Evolutionary conservation across 2,797 vertebrate species (phyloP).

Genomic region (Hyperoplus lanceolatus): DNA sequence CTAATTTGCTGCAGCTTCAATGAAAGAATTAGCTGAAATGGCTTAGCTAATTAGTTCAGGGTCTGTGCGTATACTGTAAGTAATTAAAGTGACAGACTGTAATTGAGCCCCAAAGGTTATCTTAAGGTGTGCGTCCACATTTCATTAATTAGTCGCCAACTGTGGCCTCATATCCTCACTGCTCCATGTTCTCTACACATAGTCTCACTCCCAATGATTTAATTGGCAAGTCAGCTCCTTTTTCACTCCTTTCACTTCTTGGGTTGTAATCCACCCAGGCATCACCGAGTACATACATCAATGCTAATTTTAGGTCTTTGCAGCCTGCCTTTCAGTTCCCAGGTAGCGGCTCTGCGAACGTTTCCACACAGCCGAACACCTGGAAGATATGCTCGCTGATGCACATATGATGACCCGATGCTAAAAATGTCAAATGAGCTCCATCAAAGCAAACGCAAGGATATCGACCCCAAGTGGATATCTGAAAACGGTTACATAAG

Average conservation of each 20-base stretch:
- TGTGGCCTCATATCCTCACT: neutral
- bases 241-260: constrained; percentile 1
- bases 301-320: constrained; percentile 16
- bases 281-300: constrained; percentile 1
- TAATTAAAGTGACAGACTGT: constrained; percentile 55
- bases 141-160: constrained; percentile 27
- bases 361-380: constrained; percentile 37
- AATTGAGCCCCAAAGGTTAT: constrained; percentile 45
- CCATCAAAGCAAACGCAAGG: constrained; percentile 70
- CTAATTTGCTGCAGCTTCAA: constrained; percentile 23
- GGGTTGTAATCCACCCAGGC: neutral
- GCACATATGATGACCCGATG: constrained; percentile 70
- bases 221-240: neutral
- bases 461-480: constrained; percentile 64
- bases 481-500: constrained; percentile 65
- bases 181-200: neutral
- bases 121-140: constrained; percentile 17
- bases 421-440: constrained; percentile 73
- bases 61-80: constrained; percentile 16
- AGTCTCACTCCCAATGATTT: neutral
- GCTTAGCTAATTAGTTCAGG: constrained; percentile 42
- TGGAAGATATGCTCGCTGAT: constrained; percentile 41
- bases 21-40: constrained; percentile 26
- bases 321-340: constrained; percentile 39
- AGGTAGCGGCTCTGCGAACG: constrained; percentile 8